These are phyloP conservation scores for Horisme vitalbata DNA, from an alignment of 2,888 invertebrate species.

Conservation along the genomic window DNA sequence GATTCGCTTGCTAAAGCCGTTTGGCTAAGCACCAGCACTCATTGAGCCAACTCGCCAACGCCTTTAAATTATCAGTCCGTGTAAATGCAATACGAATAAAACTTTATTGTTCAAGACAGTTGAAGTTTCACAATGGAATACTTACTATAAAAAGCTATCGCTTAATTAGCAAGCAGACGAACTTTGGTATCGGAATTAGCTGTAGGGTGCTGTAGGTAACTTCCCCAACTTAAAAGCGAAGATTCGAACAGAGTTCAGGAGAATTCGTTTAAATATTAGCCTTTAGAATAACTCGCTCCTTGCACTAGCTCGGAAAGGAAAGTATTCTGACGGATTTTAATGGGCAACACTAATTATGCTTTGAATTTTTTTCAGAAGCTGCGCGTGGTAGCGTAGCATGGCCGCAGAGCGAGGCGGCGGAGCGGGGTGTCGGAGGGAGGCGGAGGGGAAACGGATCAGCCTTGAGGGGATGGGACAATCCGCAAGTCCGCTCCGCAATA, in stretches of 20 bases:
- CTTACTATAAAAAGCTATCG: constrained; percentile 23
- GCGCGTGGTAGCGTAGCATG: no score
- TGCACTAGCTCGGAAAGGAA: constrained; percentile 24
- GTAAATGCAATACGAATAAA: constrained; percentile 3
- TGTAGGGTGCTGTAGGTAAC: constrained; percentile 56
- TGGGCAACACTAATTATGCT: no score
- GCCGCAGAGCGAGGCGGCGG: no score
- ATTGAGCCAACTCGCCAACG: not conserved
- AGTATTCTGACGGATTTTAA: no score
- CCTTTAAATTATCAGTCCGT: not conserved
- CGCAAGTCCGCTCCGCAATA: no score
- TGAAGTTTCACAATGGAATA: constrained; percentile 8
- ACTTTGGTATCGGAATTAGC: constrained; percentile 46
- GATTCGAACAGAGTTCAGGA: constrained; percentile 45
- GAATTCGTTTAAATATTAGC: constrained; percentile 65
- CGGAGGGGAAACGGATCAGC: no score
- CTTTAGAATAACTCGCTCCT: constrained; percentile 50
- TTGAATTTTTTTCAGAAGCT: no score
- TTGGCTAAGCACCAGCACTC: no score
- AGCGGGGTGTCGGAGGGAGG: no score
- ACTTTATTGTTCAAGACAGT: constrained; percentile 6
- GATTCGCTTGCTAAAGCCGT: no score
- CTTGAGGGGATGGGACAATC: no score
- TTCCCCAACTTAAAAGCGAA: constrained; percentile 37
- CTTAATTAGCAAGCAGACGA: constrained; percentile 36